Evolutionary conservation across 92 coral and sea anemone genomes (phyloP).

Genomic region (Scolanthus callimorphus): DNA sequence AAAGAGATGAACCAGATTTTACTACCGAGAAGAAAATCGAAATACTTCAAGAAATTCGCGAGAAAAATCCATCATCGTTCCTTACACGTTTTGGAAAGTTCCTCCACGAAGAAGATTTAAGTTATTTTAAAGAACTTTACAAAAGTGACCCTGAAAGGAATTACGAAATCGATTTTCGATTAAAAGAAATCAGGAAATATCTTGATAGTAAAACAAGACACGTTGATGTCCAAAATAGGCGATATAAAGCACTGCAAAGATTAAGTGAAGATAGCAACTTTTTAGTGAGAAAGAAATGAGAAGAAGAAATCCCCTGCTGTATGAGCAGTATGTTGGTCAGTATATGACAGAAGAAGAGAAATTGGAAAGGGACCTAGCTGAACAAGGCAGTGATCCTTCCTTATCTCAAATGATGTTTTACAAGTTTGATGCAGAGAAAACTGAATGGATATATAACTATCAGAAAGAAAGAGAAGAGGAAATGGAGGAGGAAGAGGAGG

Average conservation of each 20-base stretch:
- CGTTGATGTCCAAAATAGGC: slow-evolving; percentile 70
- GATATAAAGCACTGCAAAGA: slow-evolving; percentile 79
- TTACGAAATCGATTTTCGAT: slow-evolving; percentile 67
- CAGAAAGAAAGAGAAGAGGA: slow-evolving; percentile 65
- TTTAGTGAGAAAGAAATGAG: slow-evolving; percentile 81
- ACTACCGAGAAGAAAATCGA: slow-evolving; percentile 59
- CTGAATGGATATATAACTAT: slow-evolving; percentile 50
- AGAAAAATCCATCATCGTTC: slow-evolving; percentile 59
- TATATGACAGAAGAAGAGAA: slow-evolving; percentile 82
- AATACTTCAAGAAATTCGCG: slow-evolving; percentile 56
- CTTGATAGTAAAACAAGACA: slow-evolving; percentile 54
- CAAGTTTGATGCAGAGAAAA: slow-evolving; percentile 69
- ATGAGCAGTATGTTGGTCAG: slow-evolving; percentile 88
- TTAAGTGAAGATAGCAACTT: slow-evolving; percentile 57
- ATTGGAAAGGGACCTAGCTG: slow-evolving; percentile 59
- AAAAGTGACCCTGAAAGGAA: slow-evolving; percentile 1
- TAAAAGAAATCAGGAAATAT: slow-evolving; percentile 51
- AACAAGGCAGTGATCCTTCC: slow-evolving; percentile 50
- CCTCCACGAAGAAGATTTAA: slow-evolving; percentile 58
- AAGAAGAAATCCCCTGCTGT: slow-evolving; percentile 75
- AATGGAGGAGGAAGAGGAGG: slow-evolving; percentile 65
- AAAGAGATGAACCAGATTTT: slow-evolving; percentile 79
- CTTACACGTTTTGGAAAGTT: slow-evolving; percentile 82
- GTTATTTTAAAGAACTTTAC: slow-evolving; percentile 49
- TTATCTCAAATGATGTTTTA: slow-evolving; percentile 67